Base-by-base conservation (phyloP, 2,113 vertebrate genomes). In the Seriola dumerili region DNA sequence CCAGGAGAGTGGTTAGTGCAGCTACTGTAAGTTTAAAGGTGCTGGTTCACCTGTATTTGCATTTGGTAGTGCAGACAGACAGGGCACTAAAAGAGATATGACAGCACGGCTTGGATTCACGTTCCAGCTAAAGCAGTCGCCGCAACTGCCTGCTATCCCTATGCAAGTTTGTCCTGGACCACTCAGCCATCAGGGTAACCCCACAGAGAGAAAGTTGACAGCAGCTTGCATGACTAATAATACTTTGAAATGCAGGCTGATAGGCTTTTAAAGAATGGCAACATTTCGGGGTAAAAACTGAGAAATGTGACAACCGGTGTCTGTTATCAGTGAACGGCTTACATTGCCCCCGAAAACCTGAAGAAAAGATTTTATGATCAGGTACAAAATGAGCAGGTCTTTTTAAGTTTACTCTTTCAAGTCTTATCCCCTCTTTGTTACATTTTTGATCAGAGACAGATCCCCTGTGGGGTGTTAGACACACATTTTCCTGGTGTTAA, bases 391-490 rank as follows among this genome's bases (percentile, higher is more conserved):
- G 76, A 88, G 55, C 69, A 86, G 85, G 29, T 76, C 86, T 89
- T 92, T 93, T 94, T 52, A 91, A 87, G 66, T 82, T 88, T 76
- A 85, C 86, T 50, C 83, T 94, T 92, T 94, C 89, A 94, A 92
- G 87, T 93, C 92, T 93, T 67, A 83, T 57, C 81, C 64, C 61
- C 61, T 25, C 86, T 94, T 91, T 94, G 90, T 94, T 94, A 80
- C 57, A 94, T 91, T 89, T 93, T 94, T 94, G 42, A 94, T 95
- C 89, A 94, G 79, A 94, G 88, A 58, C 68, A 38, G 59, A 72
- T 76, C 80, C 88, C 86, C 78, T 17, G 68, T 44, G 81, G 80
- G 84, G 77, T 25, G 68, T 79, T 85, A 84, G 84, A 71, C 85
- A 86, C 89, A 91, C 85, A 84, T 63, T 88, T 88, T 80, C 68